A percentile compares a stretch with the other conserved stretches of the same genome.
These are phyloP conservation scores for Psittacula derbiana DNA, from an alignment of 2,797 vertebrate species.

Conservation along the genomic window DNA sequence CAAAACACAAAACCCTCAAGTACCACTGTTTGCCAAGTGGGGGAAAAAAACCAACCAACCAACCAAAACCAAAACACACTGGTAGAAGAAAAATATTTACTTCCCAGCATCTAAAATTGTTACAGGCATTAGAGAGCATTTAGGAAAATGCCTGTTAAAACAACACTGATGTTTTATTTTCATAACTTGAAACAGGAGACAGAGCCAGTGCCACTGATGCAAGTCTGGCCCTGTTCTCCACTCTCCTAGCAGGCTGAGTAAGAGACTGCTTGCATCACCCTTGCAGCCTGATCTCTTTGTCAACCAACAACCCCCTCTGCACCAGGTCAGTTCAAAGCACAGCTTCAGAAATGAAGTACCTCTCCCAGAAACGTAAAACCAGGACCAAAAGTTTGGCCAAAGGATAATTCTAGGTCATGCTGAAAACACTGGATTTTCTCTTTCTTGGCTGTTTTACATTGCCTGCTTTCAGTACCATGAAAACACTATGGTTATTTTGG, in stretches of 20 bases:
- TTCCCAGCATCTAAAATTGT: slow-evolving; percentile 8
- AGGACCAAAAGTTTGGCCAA: not conserved
- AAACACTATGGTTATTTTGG: not conserved
- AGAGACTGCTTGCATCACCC: not conserved
- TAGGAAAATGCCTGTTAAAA: slow-evolving; percentile 10
- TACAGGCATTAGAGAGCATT: not conserved
- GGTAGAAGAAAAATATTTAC: slow-evolving; percentile 36
- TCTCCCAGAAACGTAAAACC: not conserved
- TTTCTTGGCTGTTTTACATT: not conserved
- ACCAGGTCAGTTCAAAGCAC: not conserved
- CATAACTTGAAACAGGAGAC: not conserved
- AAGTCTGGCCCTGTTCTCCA: not conserved
- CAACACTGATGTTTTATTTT: not conserved
- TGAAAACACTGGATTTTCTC: not conserved
- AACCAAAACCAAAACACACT: not conserved
- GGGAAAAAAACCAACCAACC: not conserved
- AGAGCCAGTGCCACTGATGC: not conserved
- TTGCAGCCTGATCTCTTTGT: not conserved
- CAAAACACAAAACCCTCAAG: not conserved
- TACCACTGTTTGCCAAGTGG: not conserved
- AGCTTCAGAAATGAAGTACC: not conserved
- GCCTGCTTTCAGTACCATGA: not conserved
- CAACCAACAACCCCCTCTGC: not conserved
- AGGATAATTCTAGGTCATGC: not conserved
- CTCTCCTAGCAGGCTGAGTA: not conserved